Conservation (phyloP, 2,797 vertebrate genomes). For the Micromesistius poutassou region DNA sequence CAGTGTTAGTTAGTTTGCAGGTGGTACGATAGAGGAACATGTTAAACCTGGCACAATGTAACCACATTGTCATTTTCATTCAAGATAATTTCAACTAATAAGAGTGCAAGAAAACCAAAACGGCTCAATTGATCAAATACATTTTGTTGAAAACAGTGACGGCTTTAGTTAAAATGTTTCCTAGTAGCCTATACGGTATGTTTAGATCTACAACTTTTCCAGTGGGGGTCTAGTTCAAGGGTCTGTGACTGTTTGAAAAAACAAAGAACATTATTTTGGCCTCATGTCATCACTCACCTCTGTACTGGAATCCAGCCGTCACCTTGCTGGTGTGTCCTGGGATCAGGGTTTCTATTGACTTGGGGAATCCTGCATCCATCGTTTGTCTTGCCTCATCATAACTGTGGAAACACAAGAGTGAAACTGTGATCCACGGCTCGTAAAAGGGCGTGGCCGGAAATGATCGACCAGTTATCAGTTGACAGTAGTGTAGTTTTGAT, state of each 20-base stretch:
- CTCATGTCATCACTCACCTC: slow-evolving; percentile 60
- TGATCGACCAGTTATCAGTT: background rate
- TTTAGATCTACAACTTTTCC: background rate
- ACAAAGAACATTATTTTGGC: background rate
- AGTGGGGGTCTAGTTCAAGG: background rate
- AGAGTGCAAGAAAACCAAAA: background rate
- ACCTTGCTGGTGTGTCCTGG: slow-evolving; percentile 66
- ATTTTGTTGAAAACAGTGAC: background rate
- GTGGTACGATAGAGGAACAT: background rate
- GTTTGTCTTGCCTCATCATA: slow-evolving; percentile 73
- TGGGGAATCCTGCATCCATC: slow-evolving; percentile 77
- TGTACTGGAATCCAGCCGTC: slow-evolving; percentile 77
- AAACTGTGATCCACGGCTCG: background rate
- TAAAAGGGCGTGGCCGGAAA: background rate
- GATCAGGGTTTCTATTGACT: slow-evolving; percentile 58
- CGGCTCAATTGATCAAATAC: background rate
- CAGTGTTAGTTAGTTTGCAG: background rate
- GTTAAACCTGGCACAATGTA: background rate
- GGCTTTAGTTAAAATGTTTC: background rate
- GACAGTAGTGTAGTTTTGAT: background rate
- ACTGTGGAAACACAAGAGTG: slow-evolving; percentile 51
- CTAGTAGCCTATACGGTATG: background rate
- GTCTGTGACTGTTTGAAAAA: background rate
- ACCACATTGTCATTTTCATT: no score
- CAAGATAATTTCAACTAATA: no score